These are phyloP conservation scores for Haliaeetus leucogaster DNA, from an alignment of 2,113 vertebrate species.

Conservation along the genomic window DNA sequence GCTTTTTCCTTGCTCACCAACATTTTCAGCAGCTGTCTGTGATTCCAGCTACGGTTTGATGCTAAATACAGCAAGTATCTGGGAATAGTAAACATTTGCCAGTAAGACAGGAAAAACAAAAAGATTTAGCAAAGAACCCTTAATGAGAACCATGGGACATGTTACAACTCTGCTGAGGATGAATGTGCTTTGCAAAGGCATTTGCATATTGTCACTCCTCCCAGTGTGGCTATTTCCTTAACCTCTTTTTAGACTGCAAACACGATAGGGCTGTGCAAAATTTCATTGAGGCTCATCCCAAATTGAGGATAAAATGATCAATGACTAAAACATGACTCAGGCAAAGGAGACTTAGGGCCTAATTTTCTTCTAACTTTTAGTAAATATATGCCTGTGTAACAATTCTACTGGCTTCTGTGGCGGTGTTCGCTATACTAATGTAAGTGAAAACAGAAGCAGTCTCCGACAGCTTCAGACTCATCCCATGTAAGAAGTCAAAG, in stretches of 20 bases:
- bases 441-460: not conserved
- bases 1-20: not conserved
- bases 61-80: conserved; percentile 53
- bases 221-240: conserved; percentile 61
- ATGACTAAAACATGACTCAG: conserved; percentile 50
- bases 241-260: conserved; percentile 62
- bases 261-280: not conserved
- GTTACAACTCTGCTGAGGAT: conserved; percentile 59
- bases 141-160: conserved; percentile 63
- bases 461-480: not conserved
- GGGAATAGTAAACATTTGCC: conserved; percentile 61
- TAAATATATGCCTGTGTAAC: not conserved
- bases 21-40: not conserved
- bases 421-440: not conserved
- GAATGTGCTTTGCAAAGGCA: conserved; percentile 60
- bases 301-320: conserved; percentile 55
- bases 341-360: conserved; percentile 11
- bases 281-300: conserved; percentile 32
- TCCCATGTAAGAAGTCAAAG: not conserved
- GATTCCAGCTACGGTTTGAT: conserved; percentile 12
- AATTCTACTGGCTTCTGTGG: not conserved
- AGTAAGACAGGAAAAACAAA: conserved; percentile 51
- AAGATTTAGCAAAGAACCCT: conserved; percentile 61
- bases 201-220: conserved; percentile 69
- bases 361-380: conserved; percentile 31